These are phyloP conservation scores for Spongilla lacustris DNA, from an alignment of 37 sponge, comb jelly and placozoan genomes.

Conservation along the genomic window DNA sequence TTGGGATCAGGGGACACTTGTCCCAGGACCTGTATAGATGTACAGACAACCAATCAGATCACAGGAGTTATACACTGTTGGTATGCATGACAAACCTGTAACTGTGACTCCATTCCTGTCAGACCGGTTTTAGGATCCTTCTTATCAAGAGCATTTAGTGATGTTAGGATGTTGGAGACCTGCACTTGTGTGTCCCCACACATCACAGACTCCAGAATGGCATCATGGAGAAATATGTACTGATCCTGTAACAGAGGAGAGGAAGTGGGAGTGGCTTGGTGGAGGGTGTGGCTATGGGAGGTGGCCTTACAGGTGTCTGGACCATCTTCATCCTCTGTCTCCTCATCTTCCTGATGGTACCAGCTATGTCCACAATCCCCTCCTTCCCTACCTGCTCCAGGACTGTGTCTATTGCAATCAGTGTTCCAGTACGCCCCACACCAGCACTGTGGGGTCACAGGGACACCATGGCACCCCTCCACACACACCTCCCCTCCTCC, in stretches of 20 bases:
- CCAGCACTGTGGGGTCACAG: constrained; percentile 71
- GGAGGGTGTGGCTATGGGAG: background rate
- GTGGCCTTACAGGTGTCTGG: constrained; percentile 55
- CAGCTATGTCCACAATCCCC: constrained; percentile 44
- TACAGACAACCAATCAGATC: background rate
- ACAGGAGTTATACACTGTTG: background rate
- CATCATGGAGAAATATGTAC: constrained; percentile 71
- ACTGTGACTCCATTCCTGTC: constrained; percentile 68
- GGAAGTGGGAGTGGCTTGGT: background rate
- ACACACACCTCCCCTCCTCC: too few relatives aligned
- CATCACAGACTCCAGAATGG: constrained; percentile 57
- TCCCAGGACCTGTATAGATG: constrained; percentile 20
- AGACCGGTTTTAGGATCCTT: constrained; percentile 23
- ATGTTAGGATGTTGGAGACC: constrained; percentile 18
- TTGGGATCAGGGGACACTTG: constrained; percentile 19
- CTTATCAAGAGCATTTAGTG: constrained; percentile 20
- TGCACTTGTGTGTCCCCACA: constrained; percentile 68
- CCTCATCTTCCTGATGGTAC: constrained; percentile 54
- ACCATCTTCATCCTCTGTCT: constrained; percentile 75
- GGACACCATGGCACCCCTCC: background rate
- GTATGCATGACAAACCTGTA: constrained; percentile 41
- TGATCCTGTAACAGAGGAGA: constrained; percentile 51
- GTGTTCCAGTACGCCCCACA: constrained; percentile 81
- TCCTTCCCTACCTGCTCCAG: constrained; percentile 65
- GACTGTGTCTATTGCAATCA: constrained; percentile 62